Conservation (phyloP, 2,888 invertebrate species). For the Caenorhabditis doughertyi region DNA sequence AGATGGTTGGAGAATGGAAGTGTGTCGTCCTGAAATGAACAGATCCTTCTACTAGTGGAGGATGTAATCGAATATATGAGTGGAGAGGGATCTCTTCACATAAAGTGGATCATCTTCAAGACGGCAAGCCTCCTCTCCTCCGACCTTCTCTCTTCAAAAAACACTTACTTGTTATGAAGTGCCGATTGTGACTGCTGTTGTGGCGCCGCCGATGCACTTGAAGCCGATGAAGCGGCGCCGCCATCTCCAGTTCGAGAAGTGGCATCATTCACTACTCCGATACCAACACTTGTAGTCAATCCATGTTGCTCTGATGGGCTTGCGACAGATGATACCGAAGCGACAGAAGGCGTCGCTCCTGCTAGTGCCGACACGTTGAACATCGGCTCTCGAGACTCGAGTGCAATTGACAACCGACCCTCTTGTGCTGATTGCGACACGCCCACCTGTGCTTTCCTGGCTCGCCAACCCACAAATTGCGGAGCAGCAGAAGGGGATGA, state of each 20-base stretch:
- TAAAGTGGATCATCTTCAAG: constrained; percentile 64
- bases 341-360: constrained; percentile 60
- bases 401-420: constrained; percentile 73
- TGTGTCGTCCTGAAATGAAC: constrained; percentile 45
- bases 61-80: constrained; percentile 67
- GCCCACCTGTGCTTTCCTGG: constrained; percentile 32
- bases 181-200: constrained; percentile 57
- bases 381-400: constrained; percentile 69
- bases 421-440: constrained; percentile 58
- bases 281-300: constrained; percentile 37
- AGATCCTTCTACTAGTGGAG: constrained; percentile 34
- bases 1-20: constrained; percentile 20
- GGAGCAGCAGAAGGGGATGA: constrained; percentile 30
- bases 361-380: constrained; percentile 74
- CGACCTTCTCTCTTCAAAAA: constrained; percentile 59
- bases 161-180: constrained; percentile 67
- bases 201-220: constrained; percentile 55
- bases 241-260: constrained; percentile 40
- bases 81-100: constrained; percentile 65
- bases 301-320: constrained; percentile 22
- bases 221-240: constrained; percentile 44
- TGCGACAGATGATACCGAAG: constrained; percentile 47
- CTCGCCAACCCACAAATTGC: constrained; percentile 47
- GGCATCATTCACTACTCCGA: constrained; percentile 34
- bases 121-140: constrained; percentile 38